These are phyloP conservation scores for Drosophila macrospina DNA, from an alignment of 2,888 invertebrate species.

Conservation along the genomic window DNA sequence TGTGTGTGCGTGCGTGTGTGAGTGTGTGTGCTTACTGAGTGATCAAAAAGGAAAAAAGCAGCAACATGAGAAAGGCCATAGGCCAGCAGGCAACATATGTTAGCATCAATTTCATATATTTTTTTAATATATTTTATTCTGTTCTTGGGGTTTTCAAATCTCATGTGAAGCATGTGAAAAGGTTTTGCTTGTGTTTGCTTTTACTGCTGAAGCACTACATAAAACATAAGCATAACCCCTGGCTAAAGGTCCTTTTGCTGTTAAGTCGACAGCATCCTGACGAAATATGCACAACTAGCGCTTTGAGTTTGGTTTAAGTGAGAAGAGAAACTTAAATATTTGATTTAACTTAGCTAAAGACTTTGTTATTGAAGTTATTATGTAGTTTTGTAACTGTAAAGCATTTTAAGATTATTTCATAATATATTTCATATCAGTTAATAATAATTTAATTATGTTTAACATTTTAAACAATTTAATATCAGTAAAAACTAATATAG, in stretches of 20 bases:
- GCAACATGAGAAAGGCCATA: conserved; percentile 53
- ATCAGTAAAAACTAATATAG: no score
- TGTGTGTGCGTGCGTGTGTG: conserved; percentile 18
- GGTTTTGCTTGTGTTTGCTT: conserved; percentile 11
- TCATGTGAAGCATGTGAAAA: conserved; percentile 8
- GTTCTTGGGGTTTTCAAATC: background rate
- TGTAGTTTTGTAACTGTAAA: no score
- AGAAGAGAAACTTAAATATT: no score
- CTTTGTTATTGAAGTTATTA: background rate
- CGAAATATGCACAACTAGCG: background rate
- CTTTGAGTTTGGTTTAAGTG: background rate
- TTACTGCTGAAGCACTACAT: background rate
- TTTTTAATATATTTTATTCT: conserved; percentile 21
- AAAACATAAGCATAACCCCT: background rate
- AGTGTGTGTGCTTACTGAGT: conserved; percentile 28
- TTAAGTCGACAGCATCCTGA: background rate
- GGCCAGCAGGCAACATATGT: conserved; percentile 70
- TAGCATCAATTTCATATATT: conserved; percentile 66
- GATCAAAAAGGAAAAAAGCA: conserved; percentile 50
- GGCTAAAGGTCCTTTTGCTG: conserved; percentile 1
- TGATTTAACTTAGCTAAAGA: background rate
- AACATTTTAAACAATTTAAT: no score
- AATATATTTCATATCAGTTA: no score
- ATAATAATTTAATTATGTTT: no score
- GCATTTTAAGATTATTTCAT: no score